Evolutionary conservation across 2,797 vertebrate genomes (phyloP).

Genomic region (Rhyacichthys aspro): DNA sequence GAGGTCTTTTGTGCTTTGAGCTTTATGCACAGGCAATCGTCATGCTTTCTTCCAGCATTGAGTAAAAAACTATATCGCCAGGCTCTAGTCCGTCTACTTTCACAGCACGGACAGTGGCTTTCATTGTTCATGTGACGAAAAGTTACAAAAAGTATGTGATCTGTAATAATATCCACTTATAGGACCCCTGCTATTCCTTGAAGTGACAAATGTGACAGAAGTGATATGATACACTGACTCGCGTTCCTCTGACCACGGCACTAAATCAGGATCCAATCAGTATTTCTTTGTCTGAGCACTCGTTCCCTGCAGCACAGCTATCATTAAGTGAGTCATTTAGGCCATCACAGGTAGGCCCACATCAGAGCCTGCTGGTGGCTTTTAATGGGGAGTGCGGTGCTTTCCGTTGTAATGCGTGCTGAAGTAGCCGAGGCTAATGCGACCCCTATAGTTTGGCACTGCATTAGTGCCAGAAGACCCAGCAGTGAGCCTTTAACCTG

Average conservation of each 20-base stretch:
- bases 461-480: slow-evolving; percentile 74
- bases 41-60: too few relatives aligned
- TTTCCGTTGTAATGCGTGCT: slow-evolving; percentile 61
- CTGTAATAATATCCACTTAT: slow-evolving; percentile 42
- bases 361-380: slow-evolving; percentile 65
- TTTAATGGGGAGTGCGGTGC: slow-evolving; percentile 63
- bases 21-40: too few relatives aligned
- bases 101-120: slow-evolving; percentile 2
- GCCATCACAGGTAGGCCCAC: slow-evolving; percentile 68
- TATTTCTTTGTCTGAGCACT: slow-evolving; percentile 72
- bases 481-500: slow-evolving; percentile 77
- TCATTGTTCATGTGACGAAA: slow-evolving; percentile 42
- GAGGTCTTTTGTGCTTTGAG: too few relatives aligned
- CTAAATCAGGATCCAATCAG: slow-evolving; percentile 75
- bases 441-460: slow-evolving; percentile 73
- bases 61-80: not conserved
- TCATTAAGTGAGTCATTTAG: slow-evolving; percentile 78
- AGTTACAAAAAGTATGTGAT: slow-evolving; percentile 41
- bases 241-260: slow-evolving; percentile 55
- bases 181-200: slow-evolving; percentile 43
- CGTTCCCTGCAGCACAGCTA: slow-evolving; percentile 57
- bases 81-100: slow-evolving; percentile 12
- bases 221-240: slow-evolving; percentile 69
- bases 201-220: slow-evolving; percentile 59
- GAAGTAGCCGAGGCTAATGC: slow-evolving; percentile 64